Percentiles rank a stretch among this genome's conserved stretches.
Evolutionary conservation across 2,797 vertebrate species (phyloP).

Genomic region (Labroides dimidiatus): DNA sequence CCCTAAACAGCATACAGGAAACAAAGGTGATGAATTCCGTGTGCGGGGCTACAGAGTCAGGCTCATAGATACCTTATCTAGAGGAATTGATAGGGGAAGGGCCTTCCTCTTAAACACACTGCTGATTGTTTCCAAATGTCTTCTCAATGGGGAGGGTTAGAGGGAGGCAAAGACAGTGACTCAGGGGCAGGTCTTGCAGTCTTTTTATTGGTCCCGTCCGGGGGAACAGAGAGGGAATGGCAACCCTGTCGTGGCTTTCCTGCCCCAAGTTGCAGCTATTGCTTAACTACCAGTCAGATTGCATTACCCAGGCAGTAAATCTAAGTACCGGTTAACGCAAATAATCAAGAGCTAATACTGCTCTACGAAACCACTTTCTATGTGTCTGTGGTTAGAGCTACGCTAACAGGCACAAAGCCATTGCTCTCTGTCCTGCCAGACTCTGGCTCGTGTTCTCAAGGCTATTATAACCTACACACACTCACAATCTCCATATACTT

Average conservation of each 20-base stretch:
- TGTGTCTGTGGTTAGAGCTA: constrained; percentile 75
- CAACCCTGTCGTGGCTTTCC: constrained; percentile 76
- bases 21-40: constrained; percentile 96
- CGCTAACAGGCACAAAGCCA: constrained; percentile 65
- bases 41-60: constrained; percentile 80
- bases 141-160: constrained; percentile 77
- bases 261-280: constrained; percentile 78
- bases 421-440: constrained; percentile 57
- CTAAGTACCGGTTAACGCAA: constrained; percentile 79
- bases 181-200: constrained; percentile 62
- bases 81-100: constrained; percentile 73
- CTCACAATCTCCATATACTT: constrained; percentile 37
- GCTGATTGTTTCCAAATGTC: constrained; percentile 97
- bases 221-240: constrained; percentile 70
- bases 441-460: constrained; percentile 46
- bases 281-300: constrained; percentile 83
- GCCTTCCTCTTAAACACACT: constrained; percentile 86
- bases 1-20: constrained; percentile 89
- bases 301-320: constrained; percentile 82
- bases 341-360: constrained; percentile 81
- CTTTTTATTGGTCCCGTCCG: constrained; percentile 86
- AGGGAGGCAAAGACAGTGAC: constrained; percentile 61
- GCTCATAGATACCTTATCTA: constrained; percentile 95
- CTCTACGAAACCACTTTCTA: constrained; percentile 75
- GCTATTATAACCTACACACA: constrained; percentile 49